These are phyloP conservation scores for Bombus pascuorum DNA, from an alignment of 1,140 invertebrate species.

Conservation along the genomic window DNA sequence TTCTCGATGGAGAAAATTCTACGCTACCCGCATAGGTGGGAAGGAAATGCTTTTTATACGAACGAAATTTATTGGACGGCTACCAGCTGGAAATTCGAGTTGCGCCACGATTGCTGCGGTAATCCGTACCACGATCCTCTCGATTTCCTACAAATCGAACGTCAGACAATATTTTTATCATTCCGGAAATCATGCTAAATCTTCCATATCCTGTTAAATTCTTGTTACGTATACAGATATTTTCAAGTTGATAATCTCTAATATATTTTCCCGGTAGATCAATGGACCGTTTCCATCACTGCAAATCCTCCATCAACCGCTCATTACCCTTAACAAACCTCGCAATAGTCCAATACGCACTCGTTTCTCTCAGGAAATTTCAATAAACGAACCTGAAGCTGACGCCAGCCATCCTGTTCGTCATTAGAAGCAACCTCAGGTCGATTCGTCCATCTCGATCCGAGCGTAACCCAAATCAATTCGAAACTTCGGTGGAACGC, in stretches of 20 bases:
- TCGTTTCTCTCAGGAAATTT: background rate
- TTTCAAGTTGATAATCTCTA: background rate
- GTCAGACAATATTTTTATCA: background rate
- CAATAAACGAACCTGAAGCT: background rate
- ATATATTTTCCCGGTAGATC: background rate
- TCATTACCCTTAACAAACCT: too few relatives aligned
- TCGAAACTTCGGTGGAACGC: background rate
- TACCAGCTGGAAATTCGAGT: background rate
- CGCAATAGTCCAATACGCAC: background rate
- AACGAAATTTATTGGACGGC: conserved; percentile 7
- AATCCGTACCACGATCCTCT: background rate
- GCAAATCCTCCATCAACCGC: background rate
- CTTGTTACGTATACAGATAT: background rate
- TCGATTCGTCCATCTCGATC: background rate
- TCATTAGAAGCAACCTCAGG: background rate
- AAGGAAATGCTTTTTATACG: background rate
- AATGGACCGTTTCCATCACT: background rate
- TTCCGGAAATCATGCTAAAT: too few relatives aligned
- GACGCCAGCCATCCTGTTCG: background rate
- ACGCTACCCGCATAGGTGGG: too few relatives aligned
- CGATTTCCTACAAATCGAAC: background rate
- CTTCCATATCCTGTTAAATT: background rate
- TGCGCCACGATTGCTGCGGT: too few relatives aligned
- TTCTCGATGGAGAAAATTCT: background rate
- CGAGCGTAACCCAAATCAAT: background rate